phyloP scores from a whole-genome alignment of 2,888 invertebrate genomes.

The Oegoconia quadripuncta region DNA sequence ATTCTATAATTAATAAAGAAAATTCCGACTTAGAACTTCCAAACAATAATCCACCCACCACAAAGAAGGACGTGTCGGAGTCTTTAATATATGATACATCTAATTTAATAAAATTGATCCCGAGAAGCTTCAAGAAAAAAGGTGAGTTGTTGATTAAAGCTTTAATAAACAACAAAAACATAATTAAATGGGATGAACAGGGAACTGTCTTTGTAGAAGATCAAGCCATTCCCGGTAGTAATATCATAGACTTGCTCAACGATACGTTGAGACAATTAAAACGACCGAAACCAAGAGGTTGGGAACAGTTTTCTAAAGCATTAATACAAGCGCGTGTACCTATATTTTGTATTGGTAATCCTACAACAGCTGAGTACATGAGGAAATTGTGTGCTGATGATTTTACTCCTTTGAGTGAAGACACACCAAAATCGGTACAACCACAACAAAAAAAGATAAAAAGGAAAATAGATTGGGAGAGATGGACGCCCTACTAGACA shows the following conservation, averaged over 20 bases:
- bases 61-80: no score
- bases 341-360: slow-evolving; percentile 26
- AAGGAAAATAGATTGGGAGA: slow-evolving; percentile 26
- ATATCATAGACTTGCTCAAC: slow-evolving; percentile 30
- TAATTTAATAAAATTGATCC: slow-evolving; percentile 12
- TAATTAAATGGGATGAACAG: slow-evolving; percentile 21
- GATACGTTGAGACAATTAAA: slow-evolving; percentile 27
- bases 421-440: no score
- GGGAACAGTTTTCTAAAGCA: slow-evolving; percentile 23
- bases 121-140: slow-evolving; percentile 22
- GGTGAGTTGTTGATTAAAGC: slow-evolving; percentile 19
- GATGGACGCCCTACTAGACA: slow-evolving; percentile 31
- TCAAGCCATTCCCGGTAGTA: slow-evolving; percentile 21
- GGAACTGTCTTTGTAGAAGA: slow-evolving; percentile 24
- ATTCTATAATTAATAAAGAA: no score
- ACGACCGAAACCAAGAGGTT: slow-evolving; percentile 25
- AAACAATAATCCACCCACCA: no score
- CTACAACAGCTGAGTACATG: slow-evolving; percentile 19
- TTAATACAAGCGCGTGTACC: slow-evolving; percentile 25
- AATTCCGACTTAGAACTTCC: no score
- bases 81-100: not conserved
- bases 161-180: slow-evolving; percentile 12
- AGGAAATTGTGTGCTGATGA: no score
- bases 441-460: no score
- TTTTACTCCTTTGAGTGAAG: no score